Conservation (phyloP, 2,113 vertebrate species). For the Platysternon megacephalum region DNA sequence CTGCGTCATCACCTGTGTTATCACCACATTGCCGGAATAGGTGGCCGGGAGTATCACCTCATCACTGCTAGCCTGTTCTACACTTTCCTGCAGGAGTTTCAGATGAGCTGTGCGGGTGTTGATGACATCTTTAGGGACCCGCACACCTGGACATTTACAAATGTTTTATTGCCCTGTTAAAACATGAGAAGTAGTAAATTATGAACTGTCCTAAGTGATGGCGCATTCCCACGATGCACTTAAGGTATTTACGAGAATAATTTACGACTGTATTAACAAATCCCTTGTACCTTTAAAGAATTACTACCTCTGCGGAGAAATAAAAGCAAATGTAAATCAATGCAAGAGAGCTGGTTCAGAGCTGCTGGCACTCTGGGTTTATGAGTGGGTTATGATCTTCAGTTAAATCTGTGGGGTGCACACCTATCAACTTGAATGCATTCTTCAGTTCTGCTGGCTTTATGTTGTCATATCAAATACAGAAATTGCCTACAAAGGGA, state of each 20-base stretch:
- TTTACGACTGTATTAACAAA: slow-evolving; percentile 30
- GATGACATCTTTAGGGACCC: neutral
- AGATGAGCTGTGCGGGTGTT: neutral
- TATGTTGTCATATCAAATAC: slow-evolving; percentile 18
- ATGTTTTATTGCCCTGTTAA: neutral
- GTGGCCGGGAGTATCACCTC: neutral
- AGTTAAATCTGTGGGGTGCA: neutral
- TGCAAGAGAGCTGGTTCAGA: slow-evolving; percentile 31
- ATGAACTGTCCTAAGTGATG: neutral
- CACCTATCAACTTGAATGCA: neutral
- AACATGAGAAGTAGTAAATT: slow-evolving; percentile 28
- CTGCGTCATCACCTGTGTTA: neutral
- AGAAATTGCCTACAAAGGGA: slow-evolving; percentile 39
- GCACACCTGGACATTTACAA: neutral
- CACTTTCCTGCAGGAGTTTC: neutral
- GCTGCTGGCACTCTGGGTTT: neutral
- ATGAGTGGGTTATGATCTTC: neutral
- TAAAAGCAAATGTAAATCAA: slow-evolving; percentile 4
- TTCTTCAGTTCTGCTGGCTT: slow-evolving; percentile 17
- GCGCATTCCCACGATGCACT: neutral
- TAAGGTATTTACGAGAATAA: neutral
- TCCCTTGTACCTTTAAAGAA: slow-evolving; percentile 35
- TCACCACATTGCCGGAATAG: neutral
- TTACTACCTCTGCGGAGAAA: slow-evolving; percentile 45
- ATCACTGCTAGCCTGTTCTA: neutral